Evolutionary conservation across 2,888 invertebrate genomes (phyloP).

Genomic region (Hypselothyrea guttata): DNA sequence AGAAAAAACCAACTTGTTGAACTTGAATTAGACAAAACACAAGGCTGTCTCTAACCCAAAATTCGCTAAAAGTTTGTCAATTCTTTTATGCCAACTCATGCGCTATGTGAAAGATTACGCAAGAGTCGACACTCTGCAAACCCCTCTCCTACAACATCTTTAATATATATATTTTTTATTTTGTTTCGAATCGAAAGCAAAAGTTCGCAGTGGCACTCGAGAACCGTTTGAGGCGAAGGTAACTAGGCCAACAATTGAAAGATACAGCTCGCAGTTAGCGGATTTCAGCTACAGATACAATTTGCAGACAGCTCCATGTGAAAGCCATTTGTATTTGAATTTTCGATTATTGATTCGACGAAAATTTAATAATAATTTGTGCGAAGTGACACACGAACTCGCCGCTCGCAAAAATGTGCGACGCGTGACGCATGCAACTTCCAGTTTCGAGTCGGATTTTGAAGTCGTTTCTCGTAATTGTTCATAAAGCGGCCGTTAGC

Average conservation of each 20-base stretch:
- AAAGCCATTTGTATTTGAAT: slow-evolving; percentile 46
- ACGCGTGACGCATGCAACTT: slow-evolving; percentile 65
- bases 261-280: slow-evolving; percentile 18
- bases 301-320: slow-evolving; percentile 28
- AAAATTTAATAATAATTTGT: slow-evolving; percentile 50
- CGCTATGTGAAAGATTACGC: slow-evolving; percentile 46
- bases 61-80: slow-evolving; percentile 22
- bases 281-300: slow-evolving; percentile 25
- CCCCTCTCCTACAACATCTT: not conserved
- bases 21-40: slow-evolving; percentile 42
- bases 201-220: slow-evolving; percentile 61
- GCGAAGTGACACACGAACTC: slow-evolving; percentile 54
- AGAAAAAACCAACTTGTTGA: slow-evolving; percentile 31
- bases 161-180: not conserved
- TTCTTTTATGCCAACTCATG: slow-evolving; percentile 37
- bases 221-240: slow-evolving; percentile 67
- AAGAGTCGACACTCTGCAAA: slow-evolving; percentile 12
- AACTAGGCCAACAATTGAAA: slow-evolving; percentile 59
- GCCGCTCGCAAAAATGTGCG: too few species aligned
- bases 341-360: slow-evolving; percentile 31
- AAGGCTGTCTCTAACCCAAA: slow-evolving; percentile 32
- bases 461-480: slow-evolving; percentile 55
- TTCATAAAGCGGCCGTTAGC: slow-evolving; percentile 78
- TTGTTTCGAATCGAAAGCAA: slow-evolving; percentile 49
- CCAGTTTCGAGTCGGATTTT: not conserved